Evolutionary conservation across 1,140 invertebrate species (phyloP), one percentile per base, ranked within the genome.

Genomic region (Drosophila neocordata): DNA sequence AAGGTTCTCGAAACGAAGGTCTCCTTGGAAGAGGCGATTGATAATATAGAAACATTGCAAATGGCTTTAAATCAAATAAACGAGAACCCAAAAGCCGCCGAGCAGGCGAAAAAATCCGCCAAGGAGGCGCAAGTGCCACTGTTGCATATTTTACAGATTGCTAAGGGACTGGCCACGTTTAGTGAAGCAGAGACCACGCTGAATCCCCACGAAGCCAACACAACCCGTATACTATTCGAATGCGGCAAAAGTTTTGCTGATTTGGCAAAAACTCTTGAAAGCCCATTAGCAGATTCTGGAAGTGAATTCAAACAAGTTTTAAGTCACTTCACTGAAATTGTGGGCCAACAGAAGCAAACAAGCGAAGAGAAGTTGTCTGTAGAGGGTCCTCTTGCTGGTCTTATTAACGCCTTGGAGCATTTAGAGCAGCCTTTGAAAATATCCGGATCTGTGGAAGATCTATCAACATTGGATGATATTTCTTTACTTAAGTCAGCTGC

Each of bases 401-500:
- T 88, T 35, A 69, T 88, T 24, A 76, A 79, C 9, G 72, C 77
- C 0, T 69, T 88, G 0, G 76, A 77, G 27, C 62, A 67, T 12
- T 48, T 48, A 6, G 51, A 84, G 7, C 80, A 89, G 2, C 72
- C 76, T 1, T 5, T 48, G 0, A 83, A 55, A 5, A 55, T 35
- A 9, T 27, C 35, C 3, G 27, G 9, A 12, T 87, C 82, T 20
- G 22, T 38, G 9, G 87, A 91, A 15, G 74, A 91, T 51, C 5
- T 85, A 5, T 90, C 93, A 4, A 94, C 93, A 9, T 84, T 94
- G 60, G 93, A 93, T 73, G 93, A 94, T 84, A 91, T 94, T 64
- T 94, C 93, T 7, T 92, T 91, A 11, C 91, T 94, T 20, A 94
- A 94, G 91, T 93, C 93, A 4, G 91, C 84, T 13, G 93, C 93